Conservation (phyloP, 2,888 invertebrate genomes). For the Megastigmus dorsalis region DNA sequence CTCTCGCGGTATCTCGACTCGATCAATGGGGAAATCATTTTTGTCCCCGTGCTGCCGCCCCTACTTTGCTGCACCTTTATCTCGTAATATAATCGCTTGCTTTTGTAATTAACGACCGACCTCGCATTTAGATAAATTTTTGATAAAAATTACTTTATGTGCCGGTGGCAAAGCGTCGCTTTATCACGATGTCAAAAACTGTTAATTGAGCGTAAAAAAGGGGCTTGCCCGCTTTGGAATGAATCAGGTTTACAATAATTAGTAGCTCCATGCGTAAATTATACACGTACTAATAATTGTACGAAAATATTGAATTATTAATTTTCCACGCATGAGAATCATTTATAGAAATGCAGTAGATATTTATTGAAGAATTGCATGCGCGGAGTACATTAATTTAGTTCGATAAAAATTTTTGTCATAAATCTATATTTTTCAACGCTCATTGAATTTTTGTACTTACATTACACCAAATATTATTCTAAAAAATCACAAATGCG, state of each 20-base stretch:
- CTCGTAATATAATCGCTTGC: slow-evolving; percentile 16
- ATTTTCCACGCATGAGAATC: too few species aligned
- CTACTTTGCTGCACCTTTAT: slow-evolving; percentile 1
- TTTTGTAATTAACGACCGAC: slow-evolving; percentile 27
- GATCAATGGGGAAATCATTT: slow-evolving; percentile 26
- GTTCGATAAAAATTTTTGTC: too few species aligned
- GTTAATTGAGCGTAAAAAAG: neutral
- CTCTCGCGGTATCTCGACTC: neutral
- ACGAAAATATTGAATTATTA: too few species aligned
- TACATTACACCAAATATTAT: too few species aligned
- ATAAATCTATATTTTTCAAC: too few species aligned
- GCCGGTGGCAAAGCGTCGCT: neutral
- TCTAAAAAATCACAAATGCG: too few species aligned
- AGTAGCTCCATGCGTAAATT: neutral
- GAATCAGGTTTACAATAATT: neutral
- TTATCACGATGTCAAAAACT: neutral
- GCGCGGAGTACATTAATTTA: too few species aligned
- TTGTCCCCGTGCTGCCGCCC: slow-evolving; percentile 4
- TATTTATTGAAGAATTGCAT: too few species aligned
- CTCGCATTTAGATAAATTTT: neutral
- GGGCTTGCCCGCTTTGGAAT: neutral
- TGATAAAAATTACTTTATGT: slow-evolving; percentile 9
- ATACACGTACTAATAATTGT: neutral
- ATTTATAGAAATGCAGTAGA: too few species aligned
- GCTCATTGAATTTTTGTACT: too few species aligned